phyloP scores from a whole-genome alignment of 2,113 vertebrate genomes.

The Saccopteryx leptura region DNA sequence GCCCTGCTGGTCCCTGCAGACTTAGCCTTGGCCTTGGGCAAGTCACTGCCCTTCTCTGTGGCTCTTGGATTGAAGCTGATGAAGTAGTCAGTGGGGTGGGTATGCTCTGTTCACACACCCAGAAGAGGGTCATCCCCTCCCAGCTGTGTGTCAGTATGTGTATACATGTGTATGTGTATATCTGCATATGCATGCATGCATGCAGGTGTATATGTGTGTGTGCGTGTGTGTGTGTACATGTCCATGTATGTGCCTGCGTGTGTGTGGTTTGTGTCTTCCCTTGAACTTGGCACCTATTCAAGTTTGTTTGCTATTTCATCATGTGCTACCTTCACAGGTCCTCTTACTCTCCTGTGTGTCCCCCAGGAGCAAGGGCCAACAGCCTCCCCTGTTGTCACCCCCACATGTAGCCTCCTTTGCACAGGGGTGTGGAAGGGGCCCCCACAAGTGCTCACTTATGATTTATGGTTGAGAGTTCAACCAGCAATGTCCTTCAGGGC shows the following conservation, averaged over 20 bases:
- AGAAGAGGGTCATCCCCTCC: not conserved
- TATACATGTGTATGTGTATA: rapidly evolving
- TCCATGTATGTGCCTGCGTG: rapidly evolving
- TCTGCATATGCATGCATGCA: rapidly evolving
- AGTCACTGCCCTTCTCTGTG: not conserved
- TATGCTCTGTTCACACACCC: not conserved
- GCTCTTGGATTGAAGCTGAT: not conserved
- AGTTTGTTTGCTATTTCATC: not conserved
- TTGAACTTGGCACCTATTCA: not conserved
- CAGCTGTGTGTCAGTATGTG: rapidly evolving
- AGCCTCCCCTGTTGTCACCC: not conserved
- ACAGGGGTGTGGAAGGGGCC: not conserved
- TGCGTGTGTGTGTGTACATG: rapidly evolving
- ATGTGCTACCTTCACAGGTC: rapidly evolving
- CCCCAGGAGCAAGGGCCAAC: not conserved
- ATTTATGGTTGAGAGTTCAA: not conserved
- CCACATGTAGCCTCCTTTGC: not conserved
- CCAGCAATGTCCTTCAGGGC: not conserved
- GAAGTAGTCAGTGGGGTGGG: not conserved
- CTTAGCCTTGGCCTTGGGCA: not conserved
- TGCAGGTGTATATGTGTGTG: not conserved
- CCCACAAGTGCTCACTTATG: not conserved
- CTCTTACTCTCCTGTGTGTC: not conserved
- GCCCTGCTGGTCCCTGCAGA: not conserved
- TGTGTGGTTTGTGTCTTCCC: not conserved